Evolutionary conservation across 2,113 vertebrate species (phyloP).

Genomic region (Aspidoscelis tigris): DNA sequence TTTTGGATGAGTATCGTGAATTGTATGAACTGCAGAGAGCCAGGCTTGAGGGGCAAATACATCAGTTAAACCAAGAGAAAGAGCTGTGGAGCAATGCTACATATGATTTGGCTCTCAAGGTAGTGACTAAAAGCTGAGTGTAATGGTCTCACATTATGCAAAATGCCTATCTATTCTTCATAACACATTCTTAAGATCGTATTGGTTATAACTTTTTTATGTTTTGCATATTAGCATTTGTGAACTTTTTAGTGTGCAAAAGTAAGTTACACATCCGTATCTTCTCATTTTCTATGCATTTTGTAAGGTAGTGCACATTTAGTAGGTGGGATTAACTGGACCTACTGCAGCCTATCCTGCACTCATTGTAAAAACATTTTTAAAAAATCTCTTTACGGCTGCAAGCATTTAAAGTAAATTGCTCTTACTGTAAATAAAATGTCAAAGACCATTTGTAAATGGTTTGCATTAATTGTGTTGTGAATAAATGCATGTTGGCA

Average conservation of each 20-base stretch:
- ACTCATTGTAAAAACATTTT: not conserved
- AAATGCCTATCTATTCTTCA: not conserved
- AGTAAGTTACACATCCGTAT: not conserved
- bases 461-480: not conserved
- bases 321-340: no score
- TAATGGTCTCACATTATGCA: not conserved
- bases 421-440: not conserved
- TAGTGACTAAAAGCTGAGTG: slow-evolving; percentile 49
- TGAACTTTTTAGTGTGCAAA: not conserved
- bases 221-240: not conserved
- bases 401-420: not conserved
- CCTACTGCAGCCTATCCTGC: not conserved
- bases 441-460: not conserved
- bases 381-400: not conserved
- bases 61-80: slow-evolving; percentile 77
- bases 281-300: not conserved
- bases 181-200: not conserved
- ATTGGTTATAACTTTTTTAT: not conserved
- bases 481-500: no score
- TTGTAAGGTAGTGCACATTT: not conserved
- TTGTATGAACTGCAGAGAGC: slow-evolving; percentile 84
- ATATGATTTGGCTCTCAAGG: slow-evolving; percentile 82
- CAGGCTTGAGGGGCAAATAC: slow-evolving; percentile 80
- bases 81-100: slow-evolving; percentile 82
- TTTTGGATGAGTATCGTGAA: slow-evolving; percentile 84